Conservation (phyloP, 2,888 invertebrate species). For the Clitarchus hookeri region DNA sequence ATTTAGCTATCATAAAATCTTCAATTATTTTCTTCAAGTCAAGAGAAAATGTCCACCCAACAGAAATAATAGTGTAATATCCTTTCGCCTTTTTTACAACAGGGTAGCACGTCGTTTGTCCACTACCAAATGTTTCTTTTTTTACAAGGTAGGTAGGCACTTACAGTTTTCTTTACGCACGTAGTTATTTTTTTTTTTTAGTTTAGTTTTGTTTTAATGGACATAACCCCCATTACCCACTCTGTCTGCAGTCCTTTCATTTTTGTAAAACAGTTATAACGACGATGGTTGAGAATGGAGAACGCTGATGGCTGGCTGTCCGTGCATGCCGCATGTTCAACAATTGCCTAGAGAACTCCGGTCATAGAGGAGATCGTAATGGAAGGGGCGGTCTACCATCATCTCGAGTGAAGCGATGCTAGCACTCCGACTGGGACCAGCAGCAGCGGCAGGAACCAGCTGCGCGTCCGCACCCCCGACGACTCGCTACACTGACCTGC, state of each 20-base stretch:
- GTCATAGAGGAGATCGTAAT: neutral
- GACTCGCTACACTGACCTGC: slow-evolving; percentile 34
- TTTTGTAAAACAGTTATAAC: no score
- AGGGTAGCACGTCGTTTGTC: slow-evolving; percentile 10
- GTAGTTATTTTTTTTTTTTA: neutral
- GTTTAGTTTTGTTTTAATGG: neutral
- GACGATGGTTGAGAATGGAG: neutral
- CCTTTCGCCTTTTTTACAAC: neutral
- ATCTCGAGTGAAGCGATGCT: slow-evolving; percentile 30
- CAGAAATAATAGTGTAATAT: slow-evolving; percentile 8
- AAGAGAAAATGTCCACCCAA: neutral
- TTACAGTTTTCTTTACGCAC: slow-evolving; percentile 9
- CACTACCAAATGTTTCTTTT: slow-evolving; percentile 18
- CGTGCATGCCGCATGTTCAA: neutral
- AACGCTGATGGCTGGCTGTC: neutral
- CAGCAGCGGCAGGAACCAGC: slow-evolving; percentile 2
- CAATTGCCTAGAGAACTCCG: neutral
- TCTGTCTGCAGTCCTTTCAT: neutral
- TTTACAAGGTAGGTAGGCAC: slow-evolving; percentile 24
- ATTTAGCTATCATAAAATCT: neutral
- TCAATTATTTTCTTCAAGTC: neutral
- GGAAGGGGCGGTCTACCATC: slow-evolving; percentile 28
- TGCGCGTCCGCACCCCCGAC: neutral
- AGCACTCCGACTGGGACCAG: slow-evolving; percentile 22
- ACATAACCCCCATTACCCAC: neutral